These are phyloP conservation scores for Camponotus fellah DNA, from an alignment of 2,888 invertebrate genomes.

Conservation along the genomic window DNA sequence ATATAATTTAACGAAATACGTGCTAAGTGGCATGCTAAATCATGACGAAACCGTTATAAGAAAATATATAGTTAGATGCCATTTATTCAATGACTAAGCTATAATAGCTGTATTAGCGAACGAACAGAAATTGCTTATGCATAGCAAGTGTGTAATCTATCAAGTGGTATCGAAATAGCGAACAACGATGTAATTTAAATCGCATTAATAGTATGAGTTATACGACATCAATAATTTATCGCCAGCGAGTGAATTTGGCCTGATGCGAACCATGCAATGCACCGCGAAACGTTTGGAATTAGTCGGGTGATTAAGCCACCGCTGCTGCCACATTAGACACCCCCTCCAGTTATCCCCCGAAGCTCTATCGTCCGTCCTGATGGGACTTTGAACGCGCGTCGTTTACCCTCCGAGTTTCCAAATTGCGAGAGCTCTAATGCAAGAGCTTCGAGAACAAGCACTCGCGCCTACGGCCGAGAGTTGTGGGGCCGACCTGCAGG, in stretches of 20 bases:
- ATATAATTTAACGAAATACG: neutral
- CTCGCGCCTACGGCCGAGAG: conserved; percentile 63
- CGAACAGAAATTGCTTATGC: conserved; percentile 1
- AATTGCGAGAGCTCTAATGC: conserved; percentile 75
- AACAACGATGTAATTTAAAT: conserved; percentile 33
- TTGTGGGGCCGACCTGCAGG: conserved; percentile 47
- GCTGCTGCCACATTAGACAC: conserved; percentile 27
- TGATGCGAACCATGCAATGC: conserved; percentile 51
- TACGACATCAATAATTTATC: conserved; percentile 69
- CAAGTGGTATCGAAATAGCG: conserved; percentile 27
- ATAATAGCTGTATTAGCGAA: neutral
- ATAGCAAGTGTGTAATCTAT: conserved; percentile 19
- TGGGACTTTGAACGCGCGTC: conserved; percentile 73
- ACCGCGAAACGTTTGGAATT: conserved; percentile 68
- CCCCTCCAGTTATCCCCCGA: conserved; percentile 34
- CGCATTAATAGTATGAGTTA: conserved; percentile 38
- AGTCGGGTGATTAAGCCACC: conserved; percentile 78
- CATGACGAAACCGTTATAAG: neutral
- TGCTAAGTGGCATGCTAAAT: neutral
- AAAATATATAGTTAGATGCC: neutral
- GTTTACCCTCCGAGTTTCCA: conserved; percentile 66
- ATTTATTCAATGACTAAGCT: neutral
- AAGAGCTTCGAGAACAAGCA: conserved; percentile 64
- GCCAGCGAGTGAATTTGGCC: conserved; percentile 56
- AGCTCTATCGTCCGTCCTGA: conserved; percentile 67